Base-by-base conservation (phyloP, 2,888 invertebrate species). In the Smittia sp. region DNA sequence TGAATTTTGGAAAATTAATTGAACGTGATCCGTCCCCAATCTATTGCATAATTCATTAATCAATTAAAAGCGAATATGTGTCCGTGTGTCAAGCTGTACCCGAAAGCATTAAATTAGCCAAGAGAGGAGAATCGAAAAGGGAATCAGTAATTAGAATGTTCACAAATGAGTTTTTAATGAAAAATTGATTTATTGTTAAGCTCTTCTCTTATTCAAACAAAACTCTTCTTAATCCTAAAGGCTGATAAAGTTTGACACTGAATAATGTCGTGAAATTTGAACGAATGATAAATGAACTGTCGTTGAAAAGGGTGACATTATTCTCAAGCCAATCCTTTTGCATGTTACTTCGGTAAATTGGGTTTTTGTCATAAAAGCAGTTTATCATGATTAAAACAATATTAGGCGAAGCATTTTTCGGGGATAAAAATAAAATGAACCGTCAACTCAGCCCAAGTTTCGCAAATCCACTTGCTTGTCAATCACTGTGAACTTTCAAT, bases 121-220 rank as follows among this genome's bases (percentile, higher is more conserved):
- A n/a, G 11, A 46, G 15, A 46, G 11, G 11, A 1, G 46, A 46
- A 9, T 32, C 32, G 4, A 9, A 32, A 32, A 32, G 32, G 32
- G 32, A 32, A 32, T 11, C 6, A 46, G 46, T 46, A 46, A 46
- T 46, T 46, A 46, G 46, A 46, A 46, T 46, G 32, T 46, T 11
- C 11, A 15, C 46, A 46, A 46, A 46, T 46, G 46, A 46, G 15
- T 2, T 46, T 46, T 46, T 15, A 46, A 46, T 46, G 11, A 46
- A 46, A 46, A n/a, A n/a, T 46, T 46, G 46, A 46, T 46, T 46
- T 46, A 46, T 46, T 46, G 46, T 46, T 46, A 46, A 15, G 32
- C 32, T 32, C 32, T 32, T 32, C 32, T 32, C 32, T 32, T 32
- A 32, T 32, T 32, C 32, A 32, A 32, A 32, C 32, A 32, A 9